These are phyloP conservation scores for Hipposideros larvatus DNA, from an alignment of 2,797 vertebrate species.

Conservation along the genomic window DNA sequence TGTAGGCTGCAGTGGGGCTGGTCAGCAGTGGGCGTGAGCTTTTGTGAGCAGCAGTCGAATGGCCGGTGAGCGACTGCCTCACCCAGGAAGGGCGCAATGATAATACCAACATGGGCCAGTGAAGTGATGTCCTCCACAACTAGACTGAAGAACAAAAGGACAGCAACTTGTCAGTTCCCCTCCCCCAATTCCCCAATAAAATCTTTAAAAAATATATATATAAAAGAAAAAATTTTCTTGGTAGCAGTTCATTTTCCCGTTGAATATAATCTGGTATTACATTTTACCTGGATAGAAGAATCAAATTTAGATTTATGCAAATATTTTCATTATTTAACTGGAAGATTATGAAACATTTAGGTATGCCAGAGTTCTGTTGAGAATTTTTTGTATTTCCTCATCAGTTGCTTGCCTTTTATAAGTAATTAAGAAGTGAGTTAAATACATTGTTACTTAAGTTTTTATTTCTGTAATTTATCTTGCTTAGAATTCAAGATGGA, in stretches of 20 bases:
- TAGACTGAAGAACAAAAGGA: too few species aligned
- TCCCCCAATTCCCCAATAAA: too few species aligned
- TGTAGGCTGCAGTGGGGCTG: too few species aligned
- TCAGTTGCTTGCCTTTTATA: constrained; percentile 5
- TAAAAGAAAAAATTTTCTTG: background rate
- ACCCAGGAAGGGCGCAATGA: too few species aligned
- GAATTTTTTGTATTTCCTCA: constrained; percentile 1
- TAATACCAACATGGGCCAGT: too few species aligned
- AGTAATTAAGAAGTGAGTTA: background rate
- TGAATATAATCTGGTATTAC: background rate
- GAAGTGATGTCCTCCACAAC: too few species aligned
- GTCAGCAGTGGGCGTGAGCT: too few species aligned
- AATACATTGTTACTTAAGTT: constrained; percentile 41
- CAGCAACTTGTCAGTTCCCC: too few species aligned
- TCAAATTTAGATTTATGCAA: background rate
- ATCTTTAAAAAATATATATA: background rate
- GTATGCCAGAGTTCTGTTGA: background rate
- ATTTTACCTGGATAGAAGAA: constrained; percentile 30
- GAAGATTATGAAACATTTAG: background rate
- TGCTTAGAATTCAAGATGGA: constrained; percentile 97
- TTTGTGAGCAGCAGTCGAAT: too few species aligned
- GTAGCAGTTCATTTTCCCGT: constrained; percentile 24
- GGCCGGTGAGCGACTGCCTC: too few species aligned
- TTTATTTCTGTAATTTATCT: constrained; percentile 66
- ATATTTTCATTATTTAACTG: background rate